Evolutionary conservation across 1,140 invertebrate species (phyloP), one percentile per base, ranked within the genome.

Genomic region (Trichonephila clavipes): DNA sequence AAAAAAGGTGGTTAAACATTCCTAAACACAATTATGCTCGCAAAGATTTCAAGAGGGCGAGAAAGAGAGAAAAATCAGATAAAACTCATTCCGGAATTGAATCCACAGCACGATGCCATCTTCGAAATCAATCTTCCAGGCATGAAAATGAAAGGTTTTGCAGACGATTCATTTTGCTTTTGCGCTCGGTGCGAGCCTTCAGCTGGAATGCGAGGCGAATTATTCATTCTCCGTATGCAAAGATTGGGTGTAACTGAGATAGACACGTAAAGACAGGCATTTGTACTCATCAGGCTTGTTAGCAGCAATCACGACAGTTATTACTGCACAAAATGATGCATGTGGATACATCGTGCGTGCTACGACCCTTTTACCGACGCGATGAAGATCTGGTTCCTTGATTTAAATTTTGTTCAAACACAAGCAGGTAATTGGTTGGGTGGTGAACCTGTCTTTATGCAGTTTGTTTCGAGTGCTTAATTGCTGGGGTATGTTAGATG

Each of bases 241-340:
- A 51, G 82, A 58, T 58, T 85, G 82, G 82, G 82, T 85, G 82
- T 85, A 85, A 58, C 82, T 85, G 44, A n/a, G 51, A 51, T 77
- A 18, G 72, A 77, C 16, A 34, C 18, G 18, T 77, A 77, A 77
- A 34, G 72, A 77, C 72, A 77, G 72, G 18, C 28, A 77, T 34
- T 77, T 77, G 72, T 16, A 18, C 28, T 40, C 34, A 77, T 77
- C 72, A 77, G 28, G 18, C 7, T 40, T 34, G 28, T 34, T 77
- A 77, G 24, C 18, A 18, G 72, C 28, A 40, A 28, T 34, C 72
- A 18, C 18, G 24, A 24, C 72, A 34, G 34, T 28, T 6, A 77
- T 77, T 34, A 34, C 72, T 34, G 16, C 28, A 7, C 10, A 28
- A n/a, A 69, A n/a, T 69, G 66, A 7, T 3, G 10, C 66, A 24